These are phyloP conservation scores for Poicephalus gulielmi DNA, from an alignment of 2,113 vertebrate genomes.

Conservation along the genomic window DNA sequence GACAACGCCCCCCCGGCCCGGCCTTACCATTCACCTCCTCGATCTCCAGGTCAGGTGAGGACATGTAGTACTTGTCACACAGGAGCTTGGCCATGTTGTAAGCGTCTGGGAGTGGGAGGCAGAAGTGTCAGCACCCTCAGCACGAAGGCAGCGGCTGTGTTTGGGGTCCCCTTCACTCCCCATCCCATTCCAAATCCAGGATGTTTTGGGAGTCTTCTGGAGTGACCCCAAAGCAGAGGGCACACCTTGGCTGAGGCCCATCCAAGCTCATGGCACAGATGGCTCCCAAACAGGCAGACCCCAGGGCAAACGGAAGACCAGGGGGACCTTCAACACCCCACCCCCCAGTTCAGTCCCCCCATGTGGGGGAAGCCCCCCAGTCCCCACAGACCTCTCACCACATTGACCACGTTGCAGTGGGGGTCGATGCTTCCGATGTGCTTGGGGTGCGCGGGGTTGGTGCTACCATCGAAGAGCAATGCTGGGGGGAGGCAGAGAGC, in stretches of 20 bases:
- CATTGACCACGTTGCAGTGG: constrained; percentile 83
- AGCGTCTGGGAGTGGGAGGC: constrained; percentile 75
- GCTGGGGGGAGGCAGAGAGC: constrained; percentile 61
- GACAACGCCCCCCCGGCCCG: no score
- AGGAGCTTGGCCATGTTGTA: constrained; percentile 90
- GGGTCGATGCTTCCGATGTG: constrained; percentile 93
- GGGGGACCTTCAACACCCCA: background rate
- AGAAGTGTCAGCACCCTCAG: background rate
- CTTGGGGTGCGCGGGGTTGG: constrained; percentile 90
- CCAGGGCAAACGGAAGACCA: background rate
- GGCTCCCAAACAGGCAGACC: background rate
- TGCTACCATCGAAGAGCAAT: constrained; percentile 87
- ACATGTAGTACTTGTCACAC: constrained; percentile 92
- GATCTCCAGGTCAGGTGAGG: constrained; percentile 84
- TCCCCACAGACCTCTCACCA: constrained; percentile 82
- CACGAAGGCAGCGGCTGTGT: rapidly evolving
- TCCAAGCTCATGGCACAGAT: rapidly evolving
- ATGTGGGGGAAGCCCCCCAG: background rate
- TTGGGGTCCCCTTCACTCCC: background rate
- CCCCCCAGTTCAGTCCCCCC: background rate
- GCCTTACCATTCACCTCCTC: constrained; percentile 84
- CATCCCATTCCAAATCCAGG: background rate
- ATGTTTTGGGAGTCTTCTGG: background rate
- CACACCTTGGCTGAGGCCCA: background rate
- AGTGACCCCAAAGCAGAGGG: background rate